A percentile compares a stretch with the other conserved stretches of the same genome.
Conservation (phyloP, 2,797 vertebrate genomes). For the Notolabrus celidotus region DNA sequence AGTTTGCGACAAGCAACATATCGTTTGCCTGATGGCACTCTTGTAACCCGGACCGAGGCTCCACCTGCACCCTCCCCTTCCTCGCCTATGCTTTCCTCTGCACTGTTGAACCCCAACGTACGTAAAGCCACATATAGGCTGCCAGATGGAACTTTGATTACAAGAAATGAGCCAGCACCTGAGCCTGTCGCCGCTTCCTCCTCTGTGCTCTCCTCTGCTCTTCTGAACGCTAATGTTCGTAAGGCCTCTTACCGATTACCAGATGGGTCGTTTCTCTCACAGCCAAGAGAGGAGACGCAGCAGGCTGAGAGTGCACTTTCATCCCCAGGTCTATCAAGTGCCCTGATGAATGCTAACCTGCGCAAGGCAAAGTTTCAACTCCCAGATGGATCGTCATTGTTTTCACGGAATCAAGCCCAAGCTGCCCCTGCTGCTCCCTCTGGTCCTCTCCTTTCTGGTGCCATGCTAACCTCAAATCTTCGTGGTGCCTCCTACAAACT, state of each 20-base stretch:
- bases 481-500: conserved; percentile 79
- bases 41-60: conserved; percentile 74
- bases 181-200: conserved; percentile 46
- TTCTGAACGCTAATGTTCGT: conserved; percentile 75
- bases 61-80: conserved; percentile 60
- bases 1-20: conserved; percentile 79
- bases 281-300: conserved; percentile 46
- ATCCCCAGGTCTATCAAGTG: conserved; percentile 71
- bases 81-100: conserved; percentile 76
- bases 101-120: conserved; percentile 75
- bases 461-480: conserved; percentile 78
- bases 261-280: conserved; percentile 70
- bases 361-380: conserved; percentile 80
- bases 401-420: conserved; percentile 71
- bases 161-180: conserved; percentile 52
- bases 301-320: conserved; percentile 42
- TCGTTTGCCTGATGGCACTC: conserved; percentile 80
- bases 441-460: conserved; percentile 78
- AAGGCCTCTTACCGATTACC: conserved; percentile 80
- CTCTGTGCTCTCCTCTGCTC: conserved; percentile 71
- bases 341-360: conserved; percentile 78
- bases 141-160: conserved; percentile 75
- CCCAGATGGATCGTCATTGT: conserved; percentile 78
- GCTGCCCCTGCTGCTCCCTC: conserved; percentile 58
- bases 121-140: conserved; percentile 76